Conservation (phyloP, 1,140 invertebrate genomes). For the Dreissena polymorpha region DNA sequence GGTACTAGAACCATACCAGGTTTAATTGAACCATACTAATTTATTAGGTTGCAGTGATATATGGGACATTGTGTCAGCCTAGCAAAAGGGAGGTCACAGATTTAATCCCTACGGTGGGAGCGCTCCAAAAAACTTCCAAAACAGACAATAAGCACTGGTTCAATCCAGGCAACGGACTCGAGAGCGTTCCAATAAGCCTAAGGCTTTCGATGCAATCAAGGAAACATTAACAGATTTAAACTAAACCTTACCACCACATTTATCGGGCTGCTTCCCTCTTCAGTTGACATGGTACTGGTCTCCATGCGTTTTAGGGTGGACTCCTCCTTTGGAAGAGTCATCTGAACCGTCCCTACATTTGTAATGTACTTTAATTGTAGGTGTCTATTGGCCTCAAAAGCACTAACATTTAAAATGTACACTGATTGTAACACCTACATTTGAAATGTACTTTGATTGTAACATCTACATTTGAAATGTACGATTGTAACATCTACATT, state of each 20-base stretch:
- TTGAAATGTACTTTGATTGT: too few species aligned
- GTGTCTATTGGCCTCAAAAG: neutral
- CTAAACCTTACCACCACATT: conserved; percentile 31
- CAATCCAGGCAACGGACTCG: too few species aligned
- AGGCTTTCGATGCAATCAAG: too few species aligned
- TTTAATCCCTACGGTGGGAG: too few species aligned
- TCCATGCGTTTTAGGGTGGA: neutral
- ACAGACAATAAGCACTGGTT: too few species aligned
- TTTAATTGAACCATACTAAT: neutral
- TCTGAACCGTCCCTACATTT: conserved; percentile 8
- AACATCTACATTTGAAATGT: too few species aligned
- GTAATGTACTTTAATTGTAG: conserved; percentile 1
- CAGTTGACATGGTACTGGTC: neutral
- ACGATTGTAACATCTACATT: too few species aligned
- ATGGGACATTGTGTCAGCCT: neutral
- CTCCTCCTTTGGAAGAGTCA: neutral
- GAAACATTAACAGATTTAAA: neutral
- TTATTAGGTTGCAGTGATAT: neutral
- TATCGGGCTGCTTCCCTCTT: conserved; percentile 33
- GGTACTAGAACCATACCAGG: neutral
- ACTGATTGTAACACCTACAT: neutral
- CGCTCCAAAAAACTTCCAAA: too few species aligned
- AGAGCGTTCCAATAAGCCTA: too few species aligned
- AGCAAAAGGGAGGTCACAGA: neutral
- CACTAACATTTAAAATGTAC: neutral